Evolutionary conservation across 2,888 invertebrate genomes (phyloP), one percentile per base, ranked within the genome.

Genomic region (Lasioglossum villosulum): DNA sequence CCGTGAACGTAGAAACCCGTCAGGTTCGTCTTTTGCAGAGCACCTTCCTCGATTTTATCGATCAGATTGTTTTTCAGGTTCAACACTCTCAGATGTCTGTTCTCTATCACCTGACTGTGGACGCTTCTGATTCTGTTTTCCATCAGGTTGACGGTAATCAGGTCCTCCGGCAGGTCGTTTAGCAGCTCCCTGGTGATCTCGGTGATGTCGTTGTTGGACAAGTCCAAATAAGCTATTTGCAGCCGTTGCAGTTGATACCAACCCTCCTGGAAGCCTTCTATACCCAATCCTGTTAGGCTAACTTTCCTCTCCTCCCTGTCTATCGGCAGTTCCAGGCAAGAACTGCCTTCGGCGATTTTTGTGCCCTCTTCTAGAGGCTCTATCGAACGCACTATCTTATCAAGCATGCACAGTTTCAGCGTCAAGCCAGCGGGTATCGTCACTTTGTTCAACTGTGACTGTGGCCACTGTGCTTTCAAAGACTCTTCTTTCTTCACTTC

Each of bases 31-130:
- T 93, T 93, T 16, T 89, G 82, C n/a, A 96, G 95, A n/a, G 95
- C 93, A 71, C 92, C 93, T 0, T 91, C 86, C 80, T 95, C 95
- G 30, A 96, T 91, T 27, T 91, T 90, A 4, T 92, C 92, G 52
- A 96, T 93, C 8, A 88, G 82, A 84, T 96, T 96, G 59, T 92
- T 90, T 5, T 91, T 92, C 19, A 96, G 88, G 79, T 94, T 94
- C 56, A 96, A 86, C 19, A 92, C 89, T 86, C 94, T 95, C 59
- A 96, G 86, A 78, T 95, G 73, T 2, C 73, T 78, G 71, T 93
- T 94, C 0, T 90, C 87, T n/a, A 93, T 92, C 70, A 90, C 87
- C n/a, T 90, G 83, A 5, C 84, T 86, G 52, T 87, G 80, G 12
- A 93, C 73, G 2, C 52, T 66, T 14, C 81, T 80, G n/a, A 94